A percentile compares a stretch with the other conserved stretches of the same genome.
These are phyloP conservation scores for Synodontis membranacea DNA, from an alignment of 2,113 vertebrate genomes.

Conservation along the genomic window DNA sequence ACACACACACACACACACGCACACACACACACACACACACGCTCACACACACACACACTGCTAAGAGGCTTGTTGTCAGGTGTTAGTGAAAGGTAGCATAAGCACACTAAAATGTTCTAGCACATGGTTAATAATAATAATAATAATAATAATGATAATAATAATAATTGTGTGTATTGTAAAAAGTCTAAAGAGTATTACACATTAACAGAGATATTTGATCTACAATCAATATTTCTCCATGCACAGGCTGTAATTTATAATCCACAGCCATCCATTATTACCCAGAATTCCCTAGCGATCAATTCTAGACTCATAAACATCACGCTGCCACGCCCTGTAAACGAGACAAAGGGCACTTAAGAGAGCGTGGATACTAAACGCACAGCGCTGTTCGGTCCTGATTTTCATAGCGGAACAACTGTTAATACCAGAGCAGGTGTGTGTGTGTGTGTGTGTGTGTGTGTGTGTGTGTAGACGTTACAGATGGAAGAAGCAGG, in stretches of 20 bases:
- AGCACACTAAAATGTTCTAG: background rate
- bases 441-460: background rate
- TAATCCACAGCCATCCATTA: conserved; percentile 1
- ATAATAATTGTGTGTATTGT: background rate
- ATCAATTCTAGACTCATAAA: conserved; percentile 9
- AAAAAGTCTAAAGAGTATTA: background rate
- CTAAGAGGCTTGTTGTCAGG: background rate
- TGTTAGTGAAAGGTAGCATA: background rate
- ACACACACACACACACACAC: background rate
- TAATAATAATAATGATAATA: background rate
- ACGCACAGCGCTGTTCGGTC: background rate
- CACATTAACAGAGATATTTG: background rate
- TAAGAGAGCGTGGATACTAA: background rate
- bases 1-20: background rate
- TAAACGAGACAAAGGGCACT: background rate
- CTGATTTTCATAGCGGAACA: background rate
- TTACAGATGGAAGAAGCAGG: background rate
- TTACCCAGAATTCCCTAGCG: conserved; percentile 20
- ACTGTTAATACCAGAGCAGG: background rate
- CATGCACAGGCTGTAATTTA: background rate
- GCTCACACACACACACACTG: background rate
- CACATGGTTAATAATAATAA: background rate
- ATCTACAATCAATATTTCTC: background rate
- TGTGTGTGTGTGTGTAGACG: background rate
- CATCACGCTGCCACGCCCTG: conserved; percentile 12